Base-by-base conservation (phyloP, 2,888 invertebrate species). In the Ecliptopera silaceata region DNA sequence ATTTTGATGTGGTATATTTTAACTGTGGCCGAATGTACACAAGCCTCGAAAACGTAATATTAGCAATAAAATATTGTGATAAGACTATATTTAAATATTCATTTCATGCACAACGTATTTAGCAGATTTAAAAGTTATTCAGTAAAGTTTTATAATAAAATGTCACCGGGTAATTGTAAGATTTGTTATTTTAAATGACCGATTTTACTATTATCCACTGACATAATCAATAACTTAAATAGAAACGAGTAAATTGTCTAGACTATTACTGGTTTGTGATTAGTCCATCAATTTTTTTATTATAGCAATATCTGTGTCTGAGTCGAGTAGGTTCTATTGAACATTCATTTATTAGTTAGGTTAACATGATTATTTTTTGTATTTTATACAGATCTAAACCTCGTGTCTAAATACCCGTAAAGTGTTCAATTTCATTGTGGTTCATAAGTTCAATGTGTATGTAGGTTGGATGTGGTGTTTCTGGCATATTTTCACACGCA, bases 41-140 rank as follows among this genome's bases (percentile, higher is more conserved):
- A 66, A 70, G 74, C 74, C 72, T 77, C 78, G 72, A 77, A 66
- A 73, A 69, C 72, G 73, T 79, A 84, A 73, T 77, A 68, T 80
- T 86, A 90, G 90, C 89, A 88, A 88, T 90, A 88, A 86, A 76
- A 56, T 69, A 81, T 82, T 88, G 88, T 88, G 89, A 89, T 89
- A 88, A 82, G 62, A 72, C 61, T 72, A 65, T 75, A 72, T 69
- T 72, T 65, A 72, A 74, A 65, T 67, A 72, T 79, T 79, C 64
- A 72, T 78, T 80, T 65, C 74, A 75, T 82, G 87, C 86, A 86
- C 85, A 84, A 84, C 60, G 47, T 64, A 68, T 44, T 65, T 38
- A 53, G 38, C 62, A 59, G 59, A 70, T 71, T 68, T 67, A 65
- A 53, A 65, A 60, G 65, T 67, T 70, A 69, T 71, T 61, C 66